Percentiles rank a stretch among this genome's conserved stretches.
These are phyloP conservation scores for Syngnathus rostellatus DNA, from an alignment of 2,797 vertebrate species.

Conservation along the genomic window DNA sequence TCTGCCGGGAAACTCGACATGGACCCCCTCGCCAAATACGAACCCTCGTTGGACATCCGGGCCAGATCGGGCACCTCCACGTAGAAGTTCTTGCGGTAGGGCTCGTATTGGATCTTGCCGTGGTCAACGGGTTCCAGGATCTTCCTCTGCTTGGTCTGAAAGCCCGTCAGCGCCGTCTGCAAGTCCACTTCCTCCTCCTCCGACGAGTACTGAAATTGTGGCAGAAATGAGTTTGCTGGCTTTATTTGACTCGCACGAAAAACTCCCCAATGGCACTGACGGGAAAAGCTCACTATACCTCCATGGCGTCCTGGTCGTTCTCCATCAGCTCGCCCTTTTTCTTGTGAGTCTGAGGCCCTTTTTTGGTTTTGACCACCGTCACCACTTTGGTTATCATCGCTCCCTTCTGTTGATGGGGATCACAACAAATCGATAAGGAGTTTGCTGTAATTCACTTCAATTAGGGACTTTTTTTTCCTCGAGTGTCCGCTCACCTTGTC, in stretches of 20 bases:
- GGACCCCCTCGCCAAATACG: constrained; percentile 7
- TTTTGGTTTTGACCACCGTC: constrained; percentile 93
- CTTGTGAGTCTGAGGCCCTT: constrained; percentile 80
- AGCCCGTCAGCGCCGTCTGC: constrained; percentile 93
- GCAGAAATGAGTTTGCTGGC: neutral
- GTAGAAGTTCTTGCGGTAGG: constrained; percentile 95
- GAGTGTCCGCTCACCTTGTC: constrained; percentile 77
- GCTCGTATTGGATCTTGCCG: constrained; percentile 91
- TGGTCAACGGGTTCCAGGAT: constrained; percentile 96
- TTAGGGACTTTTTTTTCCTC: no score
- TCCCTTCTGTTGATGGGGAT: constrained; percentile 70
- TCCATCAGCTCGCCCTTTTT: constrained; percentile 99
- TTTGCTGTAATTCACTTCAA: no score
- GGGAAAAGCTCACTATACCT: constrained; percentile 64
- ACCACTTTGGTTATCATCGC: constrained; percentile 89
- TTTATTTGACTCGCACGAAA: neutral
- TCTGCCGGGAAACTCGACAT: neutral
- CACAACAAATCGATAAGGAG: neutral
- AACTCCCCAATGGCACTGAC: neutral
- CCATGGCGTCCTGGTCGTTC: constrained; percentile 99
- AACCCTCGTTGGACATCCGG: constrained; percentile 89
- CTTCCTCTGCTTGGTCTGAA: constrained; percentile 97
- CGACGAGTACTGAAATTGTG: constrained; percentile 82
- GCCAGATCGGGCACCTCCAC: constrained; percentile 96
- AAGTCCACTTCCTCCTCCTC: constrained; percentile 98